Base-by-base conservation (phyloP, 2,797 vertebrate genomes). In the Cuniculus paca region DNA sequence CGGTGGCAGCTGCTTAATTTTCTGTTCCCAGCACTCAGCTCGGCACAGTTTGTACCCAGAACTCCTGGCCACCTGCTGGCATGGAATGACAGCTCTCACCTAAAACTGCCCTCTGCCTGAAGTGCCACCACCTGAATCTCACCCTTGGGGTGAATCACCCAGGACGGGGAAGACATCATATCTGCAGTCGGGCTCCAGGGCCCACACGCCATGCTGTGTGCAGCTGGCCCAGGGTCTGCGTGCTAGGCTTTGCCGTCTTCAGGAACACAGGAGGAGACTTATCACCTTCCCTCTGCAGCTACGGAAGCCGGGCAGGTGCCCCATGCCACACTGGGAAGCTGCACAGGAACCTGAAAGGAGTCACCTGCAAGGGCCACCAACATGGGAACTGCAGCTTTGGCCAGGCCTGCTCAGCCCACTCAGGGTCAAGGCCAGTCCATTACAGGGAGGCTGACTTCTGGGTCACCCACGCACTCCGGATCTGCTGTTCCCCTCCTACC, bases 131-230 rank as follows among this genome's bases (percentile, higher is more conserved):
- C 2, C 2, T 1, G 3, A n/a, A 68, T 36, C 83, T 56, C 22
- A 2, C 0, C 5, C 63, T 19, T 3, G 7, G 9, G 63, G 10
- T 0, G 17, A 39, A 63, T 34, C 10, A 50, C 1, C 1, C 2
- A 34, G 42, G 52, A 22, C 2, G 13, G 0, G 31, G 2, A 56
- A 52, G 42, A n/a, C 1, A 0, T 1, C 20, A 1, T 1, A 4
- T 20, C 70, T 26, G 56, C 60, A 17, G 58, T 24, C 0, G 78
- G 22, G 13, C 78, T 26, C 6, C 12, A 8, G 75, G 10, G 26
- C 42, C 39, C 16, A 52, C 75, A 20, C 7, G 16, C 16, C 6
- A 3, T 8, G 6, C 42, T 31, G 26, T 48, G 14, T 1, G 3
- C 26, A 31, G 42, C 72, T 17, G 42, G 72, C 26, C 42, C 42